phyloP scores from a whole-genome alignment of 23 tunicate species.

The Phallusia fumigata region DNA sequence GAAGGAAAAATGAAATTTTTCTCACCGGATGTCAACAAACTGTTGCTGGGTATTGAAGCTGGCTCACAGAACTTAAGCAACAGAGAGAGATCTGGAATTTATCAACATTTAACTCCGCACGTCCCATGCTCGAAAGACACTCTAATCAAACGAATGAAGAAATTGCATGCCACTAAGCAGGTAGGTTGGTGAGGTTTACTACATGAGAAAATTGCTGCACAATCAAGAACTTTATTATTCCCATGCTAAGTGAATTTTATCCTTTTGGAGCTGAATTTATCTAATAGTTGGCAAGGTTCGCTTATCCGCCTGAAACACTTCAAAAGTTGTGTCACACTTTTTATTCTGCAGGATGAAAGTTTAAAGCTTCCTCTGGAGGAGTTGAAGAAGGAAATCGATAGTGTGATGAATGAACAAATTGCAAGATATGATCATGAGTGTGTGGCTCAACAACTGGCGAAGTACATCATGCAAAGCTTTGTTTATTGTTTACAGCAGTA shows the following conservation, averaged over 20 bases:
- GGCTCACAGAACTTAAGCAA: slow-evolving; percentile 55
- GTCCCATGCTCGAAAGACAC: slow-evolving; percentile 95
- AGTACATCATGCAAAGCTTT: no score
- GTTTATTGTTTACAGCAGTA: no score
- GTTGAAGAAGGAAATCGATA: slow-evolving; percentile 71
- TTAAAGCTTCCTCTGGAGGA: slow-evolving; percentile 36
- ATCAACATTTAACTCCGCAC: slow-evolving; percentile 66
- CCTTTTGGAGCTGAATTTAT: no score
- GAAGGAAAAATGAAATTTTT: slow-evolving; percentile 91
- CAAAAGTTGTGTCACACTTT: background rate
- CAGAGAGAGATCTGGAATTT: slow-evolving; percentile 63
- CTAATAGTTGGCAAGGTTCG: no score
- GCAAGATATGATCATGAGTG: slow-evolving; percentile 68
- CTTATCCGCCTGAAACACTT: no score
- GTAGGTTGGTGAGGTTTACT: slow-evolving; percentile 18
- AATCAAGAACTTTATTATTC: no score
- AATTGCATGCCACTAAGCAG: slow-evolving; percentile 51
- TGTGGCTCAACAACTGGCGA: slow-evolving; percentile 63
- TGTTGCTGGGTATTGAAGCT: slow-evolving; percentile 64
- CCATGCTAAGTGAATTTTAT: no score
- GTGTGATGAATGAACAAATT: slow-evolving; percentile 76
- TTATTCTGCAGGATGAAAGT: slow-evolving; percentile 51
- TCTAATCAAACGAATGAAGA: slow-evolving; percentile 88
- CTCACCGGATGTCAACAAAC: slow-evolving; percentile 71
- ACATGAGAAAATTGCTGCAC: no score